These are phyloP conservation scores for Albula goreensis DNA, from an alignment of 2,113 vertebrate species.

Conservation along the genomic window DNA sequence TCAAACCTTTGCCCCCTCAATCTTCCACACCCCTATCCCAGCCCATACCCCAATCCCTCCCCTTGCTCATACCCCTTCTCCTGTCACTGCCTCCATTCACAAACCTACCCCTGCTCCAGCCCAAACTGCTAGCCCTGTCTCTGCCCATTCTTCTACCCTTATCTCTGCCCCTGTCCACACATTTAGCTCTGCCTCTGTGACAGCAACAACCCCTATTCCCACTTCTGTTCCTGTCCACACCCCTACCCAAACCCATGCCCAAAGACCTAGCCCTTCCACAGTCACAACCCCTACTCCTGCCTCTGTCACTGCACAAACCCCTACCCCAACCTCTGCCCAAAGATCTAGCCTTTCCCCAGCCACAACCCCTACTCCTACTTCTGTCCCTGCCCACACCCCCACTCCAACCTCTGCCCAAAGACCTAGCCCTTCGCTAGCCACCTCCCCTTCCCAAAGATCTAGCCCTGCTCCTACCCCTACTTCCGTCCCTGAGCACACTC, in stretches of 20 bases:
- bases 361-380: slow-evolving; percentile 34
- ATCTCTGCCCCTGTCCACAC: slow-evolving; percentile 29
- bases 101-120: slow-evolving; percentile 30
- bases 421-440: not conserved
- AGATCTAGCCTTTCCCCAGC: slow-evolving; percentile 30
- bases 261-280: slow-evolving; percentile 38
- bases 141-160: not conserved
- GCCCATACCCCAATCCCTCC: slow-evolving; percentile 44
- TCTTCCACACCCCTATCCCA: slow-evolving; percentile 21
- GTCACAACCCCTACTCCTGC: slow-evolving; percentile 24
- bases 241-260: slow-evolving; percentile 22
- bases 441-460: not conserved
- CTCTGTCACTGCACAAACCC: slow-evolving; percentile 28
- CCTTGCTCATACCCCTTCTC: slow-evolving; percentile 53
- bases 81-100: slow-evolving; percentile 36
- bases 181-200: slow-evolving; percentile 23
- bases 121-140: slow-evolving; percentile 18
- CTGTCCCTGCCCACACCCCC: slow-evolving; percentile 11
- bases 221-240: slow-evolving; percentile 20
- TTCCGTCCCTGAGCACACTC: slow-evolving; percentile 4
- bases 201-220: slow-evolving; percentile 32
- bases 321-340: slow-evolving; percentile 8
- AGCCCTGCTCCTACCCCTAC: slow-evolving; percentile 15
- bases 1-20: not conserved
- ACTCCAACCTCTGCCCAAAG: not conserved